Percentiles rank a stretch among this genome's conserved stretches.
phyloP scores from a whole-genome alignment of 2,888 invertebrate species.

The Metellina segmentata region DNA sequence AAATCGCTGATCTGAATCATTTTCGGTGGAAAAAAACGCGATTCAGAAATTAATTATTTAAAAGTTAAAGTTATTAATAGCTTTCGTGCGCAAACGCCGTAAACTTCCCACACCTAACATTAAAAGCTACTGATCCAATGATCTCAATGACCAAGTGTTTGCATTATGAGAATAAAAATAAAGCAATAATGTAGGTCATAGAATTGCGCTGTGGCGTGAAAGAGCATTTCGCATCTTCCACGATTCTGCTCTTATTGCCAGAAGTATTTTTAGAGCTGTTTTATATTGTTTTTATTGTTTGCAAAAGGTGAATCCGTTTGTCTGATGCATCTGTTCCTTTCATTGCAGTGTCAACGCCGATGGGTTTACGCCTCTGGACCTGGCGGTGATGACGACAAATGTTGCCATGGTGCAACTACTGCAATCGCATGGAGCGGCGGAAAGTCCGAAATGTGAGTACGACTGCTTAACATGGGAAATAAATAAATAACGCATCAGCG shows the following conservation, averaged over 20 bases:
- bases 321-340: not conserved
- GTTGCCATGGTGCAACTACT: conserved; percentile 93
- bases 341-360: conserved; percentile 90
- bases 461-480: not conserved
- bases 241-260: not conserved
- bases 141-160: no score
- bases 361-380: conserved; percentile 93
- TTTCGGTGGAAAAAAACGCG: no score
- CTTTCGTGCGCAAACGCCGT: no score
- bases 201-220: conserved; percentile 3
- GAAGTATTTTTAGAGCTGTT: not conserved
- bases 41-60: no score
- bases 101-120: no score
- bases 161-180: no score
- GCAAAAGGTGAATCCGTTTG: not conserved
- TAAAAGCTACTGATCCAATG: no score
- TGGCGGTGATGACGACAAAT: conserved; percentile 95
- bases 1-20: no score
- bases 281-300: conserved; percentile 71
- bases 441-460: conserved; percentile 82
- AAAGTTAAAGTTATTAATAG: no score
- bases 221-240: not conserved
- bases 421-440: conserved; percentile 84
- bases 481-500: no score
- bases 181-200: not conserved